Evolutionary conservation across 1,140 invertebrate genomes (phyloP), one percentile per base, ranked within the genome.

Genomic region (Leptopilina boulardi): DNA sequence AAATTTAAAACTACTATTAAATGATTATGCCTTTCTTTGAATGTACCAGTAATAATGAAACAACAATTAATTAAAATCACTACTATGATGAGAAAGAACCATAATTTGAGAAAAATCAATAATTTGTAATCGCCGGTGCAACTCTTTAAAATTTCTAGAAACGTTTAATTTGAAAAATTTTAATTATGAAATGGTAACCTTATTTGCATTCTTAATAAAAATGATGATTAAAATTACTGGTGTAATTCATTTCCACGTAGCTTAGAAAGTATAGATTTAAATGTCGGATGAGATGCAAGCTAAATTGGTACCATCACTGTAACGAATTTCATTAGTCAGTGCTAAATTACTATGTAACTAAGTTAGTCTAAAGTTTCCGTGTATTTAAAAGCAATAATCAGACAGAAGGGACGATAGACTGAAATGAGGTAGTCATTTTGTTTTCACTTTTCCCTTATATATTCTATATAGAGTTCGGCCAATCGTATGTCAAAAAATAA

Each of bases 331-430:
- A 84, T 84, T 84, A 84, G 54, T 66, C 78, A 26, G 44, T 51
- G 41, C 74, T 78, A 84, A 84, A 85, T 85, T 83, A 80, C 79
- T 78, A 66, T 13, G 73, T 83, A 82, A 84, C 70, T 42, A 34
- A 80, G 80, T 84, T 82, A 73, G 70, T 42, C 41, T 72, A 18
- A 59, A 51, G 74, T 72, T 71, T 71, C 72, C 56, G 30, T 78
- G 70, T 73, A 75, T 77, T 77, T 77, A 84, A 80, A 78, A 81
- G 56, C 80, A 72, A 76, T 76, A 80, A 82, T 80, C 71, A 77
- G 76, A 23, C 41, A 30, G 41, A 54, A 59, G 47, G 26, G 73
- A 71, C 41, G 26, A 34, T 10, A 34, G 23, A 6, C 34, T 30
- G 44, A n/a, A 75, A 44, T 18, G 13, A 75, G 59, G 18, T n/a